Evolutionary conservation across 2,888 invertebrate genomes (phyloP).

Genomic region (Galeopsomyia nigrocyanea): DNA sequence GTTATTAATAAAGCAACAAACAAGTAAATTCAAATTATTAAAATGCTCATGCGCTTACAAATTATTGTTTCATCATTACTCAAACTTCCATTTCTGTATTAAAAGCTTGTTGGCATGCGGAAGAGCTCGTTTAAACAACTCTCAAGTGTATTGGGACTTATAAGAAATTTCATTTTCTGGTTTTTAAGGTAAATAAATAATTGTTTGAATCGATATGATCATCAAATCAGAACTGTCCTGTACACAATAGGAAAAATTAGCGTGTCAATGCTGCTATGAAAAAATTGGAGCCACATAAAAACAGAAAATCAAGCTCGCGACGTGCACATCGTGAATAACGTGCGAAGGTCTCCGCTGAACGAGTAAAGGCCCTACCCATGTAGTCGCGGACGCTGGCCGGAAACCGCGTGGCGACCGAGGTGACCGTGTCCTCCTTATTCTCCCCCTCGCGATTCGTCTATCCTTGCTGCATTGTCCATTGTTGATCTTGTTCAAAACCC

Average conservation of each 20-base stretch:
- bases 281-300: not conserved
- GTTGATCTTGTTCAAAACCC: too few relatives aligned
- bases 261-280: not conserved
- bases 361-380: conserved; percentile 13
- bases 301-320: not conserved
- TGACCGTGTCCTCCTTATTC: conserved; percentile 33
- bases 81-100: too few relatives aligned
- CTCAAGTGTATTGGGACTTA: too few relatives aligned
- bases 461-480: too few relatives aligned
- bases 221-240: not conserved
- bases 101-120: too few relatives aligned
- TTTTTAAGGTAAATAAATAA: too few relatives aligned
- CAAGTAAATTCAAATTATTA: not conserved
- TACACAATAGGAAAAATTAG: conserved; percentile 4
- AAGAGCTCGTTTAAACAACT: too few relatives aligned
- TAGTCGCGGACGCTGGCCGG: not conserved
- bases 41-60: not conserved
- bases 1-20: conserved; percentile 50
- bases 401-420: conserved; percentile 20
- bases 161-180: too few relatives aligned
- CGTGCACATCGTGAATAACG: not conserved
- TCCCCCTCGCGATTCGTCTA: not conserved
- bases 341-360: conserved; percentile 9
- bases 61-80: too few relatives aligned
- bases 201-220: too few relatives aligned